These are phyloP conservation scores for Heliconius erato DNA, from an alignment of 2,888 invertebrate species.

Conservation along the genomic window DNA sequence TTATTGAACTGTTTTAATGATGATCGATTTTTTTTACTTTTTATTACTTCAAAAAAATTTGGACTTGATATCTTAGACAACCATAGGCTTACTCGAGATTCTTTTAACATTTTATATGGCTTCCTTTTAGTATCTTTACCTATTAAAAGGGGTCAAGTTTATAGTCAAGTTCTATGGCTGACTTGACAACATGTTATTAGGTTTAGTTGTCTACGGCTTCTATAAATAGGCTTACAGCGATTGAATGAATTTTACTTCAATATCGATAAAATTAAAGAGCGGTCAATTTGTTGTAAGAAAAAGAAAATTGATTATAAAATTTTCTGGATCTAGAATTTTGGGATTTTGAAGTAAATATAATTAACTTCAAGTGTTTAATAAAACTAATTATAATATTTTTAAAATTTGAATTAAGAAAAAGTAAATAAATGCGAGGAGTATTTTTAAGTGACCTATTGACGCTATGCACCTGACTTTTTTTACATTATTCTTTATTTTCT, in stretches of 20 bases:
- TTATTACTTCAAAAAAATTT: neutral
- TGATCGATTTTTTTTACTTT: no score
- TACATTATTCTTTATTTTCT: no score
- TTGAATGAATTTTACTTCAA: neutral
- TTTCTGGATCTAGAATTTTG: no score
- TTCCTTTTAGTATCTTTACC: neutral
- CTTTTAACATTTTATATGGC: neutral
- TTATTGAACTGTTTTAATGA: no score
- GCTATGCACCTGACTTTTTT: no score
- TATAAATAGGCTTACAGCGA: neutral
- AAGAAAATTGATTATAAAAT: no score
- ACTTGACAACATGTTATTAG: neutral
- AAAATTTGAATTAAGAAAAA: no score
- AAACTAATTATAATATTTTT: no score
- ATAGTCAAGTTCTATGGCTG: neutral
- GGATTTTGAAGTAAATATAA: no score
- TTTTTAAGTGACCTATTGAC: no score
- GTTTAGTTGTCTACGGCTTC: slow-evolving; percentile 1
- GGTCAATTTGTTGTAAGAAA: neutral
- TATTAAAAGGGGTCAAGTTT: neutral
- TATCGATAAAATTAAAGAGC: neutral
- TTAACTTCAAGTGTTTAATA: no score
- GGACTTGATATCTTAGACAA: neutral
- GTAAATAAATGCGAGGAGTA: no score
- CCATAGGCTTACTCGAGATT: neutral